These are phyloP conservation scores for Denticeps clupeoides DNA, from an alignment of 2,797 vertebrate species.

Conservation along the genomic window DNA sequence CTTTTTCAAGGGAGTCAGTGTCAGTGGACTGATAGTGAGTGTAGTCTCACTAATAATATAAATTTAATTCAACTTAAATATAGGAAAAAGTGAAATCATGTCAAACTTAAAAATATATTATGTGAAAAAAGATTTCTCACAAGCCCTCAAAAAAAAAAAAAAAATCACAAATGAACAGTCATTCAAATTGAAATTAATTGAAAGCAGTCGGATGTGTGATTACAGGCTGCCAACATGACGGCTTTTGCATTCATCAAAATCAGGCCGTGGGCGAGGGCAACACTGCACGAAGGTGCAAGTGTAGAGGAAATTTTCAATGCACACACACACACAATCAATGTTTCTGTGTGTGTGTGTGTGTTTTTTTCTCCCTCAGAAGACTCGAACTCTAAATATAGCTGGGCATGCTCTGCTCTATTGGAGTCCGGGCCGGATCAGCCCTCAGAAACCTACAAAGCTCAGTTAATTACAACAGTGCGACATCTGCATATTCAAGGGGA, in stretches of 20 bases:
- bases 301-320: too few relatives aligned
- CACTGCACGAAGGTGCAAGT: conserved; percentile 25
- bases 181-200: conserved; percentile 50
- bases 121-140: conserved; percentile 20
- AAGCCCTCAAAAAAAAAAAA: conserved; percentile 17
- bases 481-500: conserved; percentile 38
- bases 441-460: conserved; percentile 34
- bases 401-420: conserved; percentile 12
- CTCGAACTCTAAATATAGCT: conserved; percentile 24
- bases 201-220: conserved; percentile 49
- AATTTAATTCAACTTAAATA: too few relatives aligned
- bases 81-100: too few relatives aligned
- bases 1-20: too few relatives aligned
- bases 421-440: conserved; percentile 22
- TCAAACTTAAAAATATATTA: conserved; percentile 23
- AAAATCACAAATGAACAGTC: conserved; percentile 35
- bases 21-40: too few relatives aligned
- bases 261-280: conserved; percentile 23
- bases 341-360: too few relatives aligned
- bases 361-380: conserved; percentile 8
- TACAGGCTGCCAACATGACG: conserved; percentile 36
- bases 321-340: too few relatives aligned
- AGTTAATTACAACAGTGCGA: conserved; percentile 37
- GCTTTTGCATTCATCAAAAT: conserved; percentile 36
- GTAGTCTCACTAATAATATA: too few relatives aligned